These are phyloP conservation scores for Gambusia affinis DNA, from an alignment of 2,113 vertebrate species.

Conservation along the genomic window DNA sequence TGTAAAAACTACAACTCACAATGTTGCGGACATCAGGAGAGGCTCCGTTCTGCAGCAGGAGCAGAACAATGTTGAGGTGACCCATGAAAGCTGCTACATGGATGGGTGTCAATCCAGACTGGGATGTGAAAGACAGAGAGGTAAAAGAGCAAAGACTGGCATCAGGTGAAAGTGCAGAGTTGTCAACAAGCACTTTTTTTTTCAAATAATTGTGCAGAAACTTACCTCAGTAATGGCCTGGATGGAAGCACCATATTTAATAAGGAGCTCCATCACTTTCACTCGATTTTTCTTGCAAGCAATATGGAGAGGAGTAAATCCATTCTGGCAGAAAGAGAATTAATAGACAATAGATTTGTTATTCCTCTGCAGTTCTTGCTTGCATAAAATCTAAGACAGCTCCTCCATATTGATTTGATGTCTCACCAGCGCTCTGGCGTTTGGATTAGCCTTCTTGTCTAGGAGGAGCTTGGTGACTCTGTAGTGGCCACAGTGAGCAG, in stretches of 20 bases:
- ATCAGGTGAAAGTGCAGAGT: background rate
- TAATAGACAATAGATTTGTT: background rate
- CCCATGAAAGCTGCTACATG: slow-evolving; percentile 99
- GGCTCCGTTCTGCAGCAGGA: slow-evolving; percentile 97
- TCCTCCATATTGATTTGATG: background rate
- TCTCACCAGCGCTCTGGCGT: slow-evolving; percentile 91
- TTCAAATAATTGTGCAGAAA: background rate
- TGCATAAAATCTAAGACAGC: background rate
- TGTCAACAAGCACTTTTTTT: background rate
- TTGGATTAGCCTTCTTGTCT: slow-evolving; percentile 98
- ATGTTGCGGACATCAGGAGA: slow-evolving; percentile 98
- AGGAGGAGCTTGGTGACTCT: slow-evolving; percentile 96
- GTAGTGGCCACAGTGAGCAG: slow-evolving; percentile 97
- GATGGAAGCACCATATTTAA: slow-evolving; percentile 99
- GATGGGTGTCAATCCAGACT: slow-evolving; percentile 99
- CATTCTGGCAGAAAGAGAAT: slow-evolving; percentile 81
- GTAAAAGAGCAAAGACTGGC: background rate
- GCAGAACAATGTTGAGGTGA: slow-evolving; percentile 98
- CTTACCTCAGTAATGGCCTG: slow-evolving; percentile 98
- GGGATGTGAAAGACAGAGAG: slow-evolving; percentile 76
- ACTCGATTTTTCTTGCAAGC: slow-evolving; percentile 99
- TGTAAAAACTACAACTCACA: slow-evolving; percentile 83
- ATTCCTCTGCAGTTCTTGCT: background rate
- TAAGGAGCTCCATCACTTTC: slow-evolving; percentile 99
- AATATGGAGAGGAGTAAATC: slow-evolving; percentile 99